These are phyloP conservation scores for Ernsta delagoae DNA, from an alignment of 2,888 invertebrate genomes.

Conservation along the genomic window DNA sequence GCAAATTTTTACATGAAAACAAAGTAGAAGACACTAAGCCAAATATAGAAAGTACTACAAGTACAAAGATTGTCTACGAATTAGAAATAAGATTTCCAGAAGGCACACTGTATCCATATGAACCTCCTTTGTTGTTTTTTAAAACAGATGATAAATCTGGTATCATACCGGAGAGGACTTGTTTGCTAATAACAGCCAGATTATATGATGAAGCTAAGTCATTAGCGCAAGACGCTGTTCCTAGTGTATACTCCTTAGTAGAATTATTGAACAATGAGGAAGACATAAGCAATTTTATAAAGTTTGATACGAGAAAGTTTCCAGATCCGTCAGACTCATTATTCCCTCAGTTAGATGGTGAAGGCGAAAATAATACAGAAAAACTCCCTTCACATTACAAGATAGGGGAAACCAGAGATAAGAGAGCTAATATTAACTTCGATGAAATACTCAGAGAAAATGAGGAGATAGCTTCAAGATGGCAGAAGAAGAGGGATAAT, in stretches of 20 bases:
- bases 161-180: conserved; percentile 86
- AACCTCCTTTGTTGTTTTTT: conserved; percentile 89
- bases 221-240: conserved; percentile 88
- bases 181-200: conserved; percentile 87
- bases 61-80: conserved; percentile 82
- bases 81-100: conserved; percentile 91
- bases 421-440: conserved; percentile 76
- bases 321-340: conserved; percentile 82
- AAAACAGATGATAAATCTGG: conserved; percentile 84
- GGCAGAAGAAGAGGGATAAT: conserved; percentile 85
- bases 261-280: conserved; percentile 89
- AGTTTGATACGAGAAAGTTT: conserved; percentile 81
- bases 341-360: conserved; percentile 85
- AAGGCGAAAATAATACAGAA: conserved; percentile 52
- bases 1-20: conserved; percentile 89
- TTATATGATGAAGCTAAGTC: conserved; percentile 88
- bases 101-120: conserved; percentile 89
- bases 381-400: conserved; percentile 87
- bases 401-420: conserved; percentile 85
- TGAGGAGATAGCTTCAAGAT: conserved; percentile 85
- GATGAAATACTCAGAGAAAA: conserved; percentile 86
- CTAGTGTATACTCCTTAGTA: conserved; percentile 89
- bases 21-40: conserved; percentile 60
- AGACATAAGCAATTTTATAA: conserved; percentile 85
- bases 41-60: conserved; percentile 57